Evolutionary conservation across 2,797 vertebrate species (phyloP).

Genomic region (Dicrostonyx torquatus): DNA sequence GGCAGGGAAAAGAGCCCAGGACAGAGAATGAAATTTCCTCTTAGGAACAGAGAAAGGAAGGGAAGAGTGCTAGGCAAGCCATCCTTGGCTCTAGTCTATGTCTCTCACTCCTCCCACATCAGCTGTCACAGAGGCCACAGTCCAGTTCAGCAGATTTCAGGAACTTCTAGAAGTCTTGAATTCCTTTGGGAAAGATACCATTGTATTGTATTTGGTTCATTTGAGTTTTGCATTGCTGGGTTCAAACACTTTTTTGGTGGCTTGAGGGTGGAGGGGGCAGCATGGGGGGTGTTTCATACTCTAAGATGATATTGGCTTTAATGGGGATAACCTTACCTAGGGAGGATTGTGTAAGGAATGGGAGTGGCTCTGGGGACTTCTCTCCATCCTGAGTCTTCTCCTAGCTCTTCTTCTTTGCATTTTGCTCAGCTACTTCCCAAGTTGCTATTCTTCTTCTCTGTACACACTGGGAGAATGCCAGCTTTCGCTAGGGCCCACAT

Average conservation of each 20-base stretch:
- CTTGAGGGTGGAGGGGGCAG: not conserved
- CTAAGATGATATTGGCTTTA: not conserved
- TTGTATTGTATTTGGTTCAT: not conserved
- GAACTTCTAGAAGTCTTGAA: not conserved
- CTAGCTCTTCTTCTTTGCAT: not conserved
- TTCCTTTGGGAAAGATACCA: not conserved
- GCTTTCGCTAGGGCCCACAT: not conserved
- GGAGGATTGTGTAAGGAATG: not conserved
- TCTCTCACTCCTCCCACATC: accelerated
- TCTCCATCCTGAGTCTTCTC: accelerated
- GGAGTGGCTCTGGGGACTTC: not conserved
- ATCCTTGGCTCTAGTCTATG: not conserved
- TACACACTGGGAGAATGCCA: not conserved
- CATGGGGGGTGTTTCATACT: not conserved
- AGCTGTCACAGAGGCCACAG: accelerated
- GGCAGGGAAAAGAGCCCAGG: conserved; percentile 24
- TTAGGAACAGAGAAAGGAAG: not conserved
- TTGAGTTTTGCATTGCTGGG: not conserved
- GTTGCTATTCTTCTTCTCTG: not conserved
- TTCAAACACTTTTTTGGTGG: not conserved
- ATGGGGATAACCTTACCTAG: not conserved
- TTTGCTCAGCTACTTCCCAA: not conserved
- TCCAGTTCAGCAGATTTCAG: not conserved
- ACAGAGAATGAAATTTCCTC: conserved; percentile 55
- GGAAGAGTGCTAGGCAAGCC: not conserved